A percentile compares a stretch with the other conserved stretches of the same genome.
Conservation (phyloP, 2,113 vertebrate genomes). For the Oryzias javanicus region DNA sequence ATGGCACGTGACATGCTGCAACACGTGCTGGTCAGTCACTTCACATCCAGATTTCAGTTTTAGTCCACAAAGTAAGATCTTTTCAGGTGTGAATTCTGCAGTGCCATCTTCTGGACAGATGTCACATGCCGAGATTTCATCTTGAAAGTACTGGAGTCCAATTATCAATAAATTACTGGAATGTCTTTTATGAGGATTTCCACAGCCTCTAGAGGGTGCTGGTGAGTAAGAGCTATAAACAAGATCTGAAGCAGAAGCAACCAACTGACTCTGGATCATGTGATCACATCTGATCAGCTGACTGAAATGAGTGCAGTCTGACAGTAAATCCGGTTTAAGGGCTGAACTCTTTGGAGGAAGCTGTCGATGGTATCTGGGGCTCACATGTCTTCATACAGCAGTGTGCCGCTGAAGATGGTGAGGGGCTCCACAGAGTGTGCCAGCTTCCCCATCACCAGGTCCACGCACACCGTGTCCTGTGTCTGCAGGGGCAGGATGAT, state of each 20-base stretch:
- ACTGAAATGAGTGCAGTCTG: background rate
- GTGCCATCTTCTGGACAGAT: background rate
- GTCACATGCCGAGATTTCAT: background rate
- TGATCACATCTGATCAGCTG: slow-evolving; percentile 18
- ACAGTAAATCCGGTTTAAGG: background rate
- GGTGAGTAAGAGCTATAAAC: too few relatives aligned
- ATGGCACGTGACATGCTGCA: too few relatives aligned
- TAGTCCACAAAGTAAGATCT: too few relatives aligned
- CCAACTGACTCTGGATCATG: background rate
- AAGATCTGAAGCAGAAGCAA: too few relatives aligned
- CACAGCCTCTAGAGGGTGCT: too few relatives aligned
- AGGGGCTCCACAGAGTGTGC: slow-evolving; percentile 90
- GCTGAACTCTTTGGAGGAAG: too few relatives aligned
- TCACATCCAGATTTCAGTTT: too few relatives aligned
- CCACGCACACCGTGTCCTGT: slow-evolving; percentile 87
- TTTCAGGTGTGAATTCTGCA: too few relatives aligned
- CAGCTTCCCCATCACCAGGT: slow-evolving; percentile 90
- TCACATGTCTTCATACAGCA: slow-evolving; percentile 82
- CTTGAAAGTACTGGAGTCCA: background rate
- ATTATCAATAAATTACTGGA: background rate
- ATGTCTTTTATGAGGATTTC: background rate
- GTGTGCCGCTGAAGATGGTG: slow-evolving; percentile 87
- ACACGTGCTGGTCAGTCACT: too few relatives aligned
- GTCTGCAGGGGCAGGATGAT: slow-evolving; percentile 85
- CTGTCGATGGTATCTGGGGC: background rate